Percentiles rank a stretch among this genome's conserved stretches.
Conservation (phyloP, 2,797 vertebrate genomes). For the Melanotaenia boesemani region DNA sequence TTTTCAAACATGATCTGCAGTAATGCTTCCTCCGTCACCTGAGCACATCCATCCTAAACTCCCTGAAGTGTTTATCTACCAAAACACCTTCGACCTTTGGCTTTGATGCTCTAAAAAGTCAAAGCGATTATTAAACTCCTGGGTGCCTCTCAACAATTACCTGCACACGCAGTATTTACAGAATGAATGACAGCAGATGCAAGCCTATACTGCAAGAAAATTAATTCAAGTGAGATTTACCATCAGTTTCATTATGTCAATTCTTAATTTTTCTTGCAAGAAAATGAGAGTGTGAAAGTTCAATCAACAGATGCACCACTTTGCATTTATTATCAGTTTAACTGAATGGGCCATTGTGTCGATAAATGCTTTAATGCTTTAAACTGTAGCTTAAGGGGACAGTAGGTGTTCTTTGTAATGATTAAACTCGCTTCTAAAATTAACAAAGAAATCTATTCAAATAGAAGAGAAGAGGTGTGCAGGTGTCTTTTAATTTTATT, state of each 20-base stretch:
- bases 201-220: conserved; percentile 27
- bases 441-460: conserved; percentile 81
- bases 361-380: conserved; percentile 68
- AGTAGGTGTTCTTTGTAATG: conserved; percentile 68
- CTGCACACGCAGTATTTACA: conserved; percentile 51
- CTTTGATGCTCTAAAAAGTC: conserved; percentile 68
- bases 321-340: conserved; percentile 67
- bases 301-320: conserved; percentile 56
- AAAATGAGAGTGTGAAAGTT: conserved; percentile 53
- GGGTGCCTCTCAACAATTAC: conserved; percentile 71
- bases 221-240: conserved; percentile 40
- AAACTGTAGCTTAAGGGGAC: conserved; percentile 62
- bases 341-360: conserved; percentile 75
- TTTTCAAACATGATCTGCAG: conserved; percentile 30
- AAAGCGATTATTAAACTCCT: conserved; percentile 67
- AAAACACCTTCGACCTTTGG: conserved; percentile 70
- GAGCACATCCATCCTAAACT: conserved; percentile 9
- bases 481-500: conserved; percentile 84
- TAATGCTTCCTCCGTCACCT: not conserved
- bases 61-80: conserved; percentile 46
- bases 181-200: conserved; percentile 62
- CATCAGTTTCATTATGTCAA: conserved; percentile 53
- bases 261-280: conserved; percentile 30
- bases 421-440: conserved; percentile 72
- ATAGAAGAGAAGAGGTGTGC: conserved; percentile 71